These are phyloP conservation scores for Himalopsyche phryganea DNA, from an alignment of 1,140 invertebrate species.

Conservation along the genomic window DNA sequence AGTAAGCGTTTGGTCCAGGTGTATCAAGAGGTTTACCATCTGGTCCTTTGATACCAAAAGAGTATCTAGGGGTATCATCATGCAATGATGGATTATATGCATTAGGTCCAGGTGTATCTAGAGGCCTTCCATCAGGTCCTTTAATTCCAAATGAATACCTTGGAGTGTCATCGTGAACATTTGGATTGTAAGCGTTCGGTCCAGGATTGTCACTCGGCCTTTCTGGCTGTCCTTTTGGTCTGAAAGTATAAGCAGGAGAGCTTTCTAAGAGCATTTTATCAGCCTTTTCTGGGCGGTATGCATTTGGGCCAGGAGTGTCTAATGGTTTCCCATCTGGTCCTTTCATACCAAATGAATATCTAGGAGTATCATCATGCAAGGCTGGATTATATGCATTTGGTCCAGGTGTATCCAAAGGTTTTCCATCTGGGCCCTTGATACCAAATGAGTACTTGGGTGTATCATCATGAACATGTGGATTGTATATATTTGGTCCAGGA, in stretches of 20 bases:
- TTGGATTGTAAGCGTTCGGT: slow-evolving; percentile 61
- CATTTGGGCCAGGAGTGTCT: slow-evolving; percentile 52
- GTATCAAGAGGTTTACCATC: slow-evolving; percentile 53
- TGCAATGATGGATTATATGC: slow-evolving; percentile 62
- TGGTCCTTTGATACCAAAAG: slow-evolving; percentile 47
- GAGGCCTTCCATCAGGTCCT: slow-evolving; percentile 44
- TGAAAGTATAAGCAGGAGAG: slow-evolving; percentile 44
- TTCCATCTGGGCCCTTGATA: slow-evolving; percentile 43
- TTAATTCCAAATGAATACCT: slow-evolving; percentile 45
- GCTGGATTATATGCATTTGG: slow-evolving; percentile 64
- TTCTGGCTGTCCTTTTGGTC: slow-evolving; percentile 52
- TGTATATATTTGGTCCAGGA: slow-evolving; percentile 56
- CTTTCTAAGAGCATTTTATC: slow-evolving; percentile 56
- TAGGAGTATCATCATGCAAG: slow-evolving; percentile 46
- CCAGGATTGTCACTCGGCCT: slow-evolving; percentile 68
- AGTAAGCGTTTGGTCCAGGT: slow-evolving; percentile 62
- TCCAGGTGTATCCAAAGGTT: slow-evolving; percentile 62
- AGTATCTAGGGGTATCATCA: slow-evolving; percentile 48
- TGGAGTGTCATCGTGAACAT: slow-evolving; percentile 48
- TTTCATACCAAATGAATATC: slow-evolving; percentile 43
- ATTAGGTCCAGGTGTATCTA: slow-evolving; percentile 64
- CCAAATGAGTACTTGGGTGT: slow-evolving; percentile 54
- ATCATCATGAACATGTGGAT: slow-evolving; percentile 65
- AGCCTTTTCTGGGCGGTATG: slow-evolving; percentile 58
- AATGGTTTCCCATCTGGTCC: slow-evolving; percentile 37